phyloP scores from a whole-genome alignment of 2,113 vertebrate genomes.

The Alexandromys fortis region DNA sequence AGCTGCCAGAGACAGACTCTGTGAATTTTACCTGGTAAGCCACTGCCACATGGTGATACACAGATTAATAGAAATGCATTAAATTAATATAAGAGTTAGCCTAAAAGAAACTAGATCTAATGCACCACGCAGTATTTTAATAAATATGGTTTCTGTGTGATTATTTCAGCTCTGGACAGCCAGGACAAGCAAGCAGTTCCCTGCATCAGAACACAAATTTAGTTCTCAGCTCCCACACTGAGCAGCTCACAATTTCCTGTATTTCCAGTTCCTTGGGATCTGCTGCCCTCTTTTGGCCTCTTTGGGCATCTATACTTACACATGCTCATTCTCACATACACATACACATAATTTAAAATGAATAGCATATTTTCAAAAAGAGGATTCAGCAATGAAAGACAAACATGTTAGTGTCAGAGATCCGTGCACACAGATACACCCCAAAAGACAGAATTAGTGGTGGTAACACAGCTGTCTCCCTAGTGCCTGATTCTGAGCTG shows the following conservation, averaged over 20 bases:
- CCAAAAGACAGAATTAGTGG: too few relatives aligned
- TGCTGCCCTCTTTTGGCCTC: not conserved
- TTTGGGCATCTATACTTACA: not conserved
- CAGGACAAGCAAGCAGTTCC: too few relatives aligned
- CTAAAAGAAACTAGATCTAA: too few relatives aligned
- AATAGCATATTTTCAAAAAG: not conserved
- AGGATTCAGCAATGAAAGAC: not conserved
- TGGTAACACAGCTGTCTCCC: not conserved
- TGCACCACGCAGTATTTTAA: too few relatives aligned
- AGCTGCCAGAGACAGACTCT: too few relatives aligned
- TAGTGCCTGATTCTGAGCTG: not conserved
- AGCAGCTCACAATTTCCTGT: not conserved
- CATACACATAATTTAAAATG: not conserved
- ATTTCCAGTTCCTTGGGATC: not conserved
- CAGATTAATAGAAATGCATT: too few relatives aligned
- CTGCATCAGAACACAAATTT: not conserved
- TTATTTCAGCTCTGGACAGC: too few relatives aligned
- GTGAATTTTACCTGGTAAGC: too few relatives aligned
- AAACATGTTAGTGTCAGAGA: not conserved
- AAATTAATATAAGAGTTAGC: too few relatives aligned
- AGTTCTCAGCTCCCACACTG: not conserved
- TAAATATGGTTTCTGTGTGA: too few relatives aligned
- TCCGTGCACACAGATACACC: not conserved
- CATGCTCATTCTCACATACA: not conserved
- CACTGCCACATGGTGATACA: too few relatives aligned